These are phyloP conservation scores for Platypus cylindrus DNA, from an alignment of 2,888 invertebrate species.

Conservation along the genomic window DNA sequence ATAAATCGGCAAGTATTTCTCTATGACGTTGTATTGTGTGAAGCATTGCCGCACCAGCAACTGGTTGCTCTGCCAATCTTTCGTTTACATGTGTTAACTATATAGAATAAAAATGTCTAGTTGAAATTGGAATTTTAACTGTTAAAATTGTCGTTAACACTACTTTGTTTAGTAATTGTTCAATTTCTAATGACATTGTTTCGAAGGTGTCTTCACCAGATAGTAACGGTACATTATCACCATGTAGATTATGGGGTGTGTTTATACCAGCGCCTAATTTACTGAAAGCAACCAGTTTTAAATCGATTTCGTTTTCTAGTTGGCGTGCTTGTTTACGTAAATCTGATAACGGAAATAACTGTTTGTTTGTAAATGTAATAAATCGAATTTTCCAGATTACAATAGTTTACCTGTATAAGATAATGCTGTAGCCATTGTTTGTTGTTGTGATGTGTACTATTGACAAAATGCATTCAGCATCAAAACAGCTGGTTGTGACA, in stretches of 20 bases:
- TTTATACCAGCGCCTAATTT: conserved; percentile 71
- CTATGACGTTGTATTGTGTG: conserved; percentile 91
- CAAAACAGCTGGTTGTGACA: conserved; percentile 9
- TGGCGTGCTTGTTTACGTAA: conserved; percentile 84
- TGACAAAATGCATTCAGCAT: no score
- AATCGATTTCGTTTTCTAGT: conserved; percentile 92
- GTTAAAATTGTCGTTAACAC: conserved; percentile 5
- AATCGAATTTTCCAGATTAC: not conserved
- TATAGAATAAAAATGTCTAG: conserved; percentile 18
- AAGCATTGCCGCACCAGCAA: conserved; percentile 70
- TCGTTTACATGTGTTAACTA: conserved; percentile 67
- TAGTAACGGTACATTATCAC: conserved; percentile 72
- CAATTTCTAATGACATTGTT: conserved; percentile 83
- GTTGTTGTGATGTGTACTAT: conserved; percentile 10
- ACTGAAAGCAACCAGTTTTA: conserved; percentile 89
- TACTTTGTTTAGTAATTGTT: conserved; percentile 73
- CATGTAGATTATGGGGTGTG: conserved; percentile 37
- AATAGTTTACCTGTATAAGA: conserved; percentile 10
- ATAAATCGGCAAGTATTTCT: conserved; percentile 90
- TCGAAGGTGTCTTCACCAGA: conserved; percentile 86
- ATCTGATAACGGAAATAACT: conserved; percentile 52
- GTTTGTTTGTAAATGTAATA: conserved; percentile 1
- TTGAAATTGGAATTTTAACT: not conserved
- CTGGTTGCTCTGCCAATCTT: conserved; percentile 72
- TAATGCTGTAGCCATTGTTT: conserved; percentile 14